Conservation (phyloP, 2,113 vertebrate species). For the Syrrhaptes paradoxus region DNA sequence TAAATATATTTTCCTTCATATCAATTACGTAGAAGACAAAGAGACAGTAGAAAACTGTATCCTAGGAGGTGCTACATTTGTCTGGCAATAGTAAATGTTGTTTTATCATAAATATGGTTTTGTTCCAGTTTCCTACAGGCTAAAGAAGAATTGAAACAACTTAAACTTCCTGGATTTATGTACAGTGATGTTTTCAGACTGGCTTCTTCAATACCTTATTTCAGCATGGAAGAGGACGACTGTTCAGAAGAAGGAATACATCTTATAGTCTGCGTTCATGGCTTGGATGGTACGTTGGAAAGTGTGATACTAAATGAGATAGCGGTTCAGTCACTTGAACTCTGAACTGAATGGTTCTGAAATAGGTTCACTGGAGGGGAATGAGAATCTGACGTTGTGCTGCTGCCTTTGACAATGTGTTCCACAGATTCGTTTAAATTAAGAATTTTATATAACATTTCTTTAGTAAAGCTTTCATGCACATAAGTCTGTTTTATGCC, state of each 20-base stretch:
- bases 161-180: conserved; percentile 93
- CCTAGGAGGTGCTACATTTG: background rate
- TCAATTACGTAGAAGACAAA: background rate
- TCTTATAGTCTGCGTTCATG: conserved; percentile 96
- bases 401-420: background rate
- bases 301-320: background rate
- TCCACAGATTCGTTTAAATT: too few species aligned
- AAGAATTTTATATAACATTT: background rate
- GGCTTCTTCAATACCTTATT: conserved; percentile 94
- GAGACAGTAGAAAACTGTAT: background rate
- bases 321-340: background rate
- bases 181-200: conserved; percentile 92
- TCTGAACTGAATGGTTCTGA: background rate
- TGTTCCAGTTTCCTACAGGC: conserved; percentile 89
- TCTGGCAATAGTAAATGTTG: background rate
- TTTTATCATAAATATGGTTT: conserved; percentile 26
- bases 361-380: background rate
- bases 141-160: conserved; percentile 92
- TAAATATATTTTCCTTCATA: background rate
- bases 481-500: background rate
- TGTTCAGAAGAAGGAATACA: conserved; percentile 91
- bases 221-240: conserved; percentile 92
- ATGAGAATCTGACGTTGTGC: background rate
- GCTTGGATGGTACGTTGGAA: conserved; percentile 88
- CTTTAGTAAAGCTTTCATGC: background rate